Evolutionary conservation across 2,888 invertebrate genomes (phyloP), one percentile per base, ranked within the genome.

Genomic region (Tineola bisselliella): DNA sequence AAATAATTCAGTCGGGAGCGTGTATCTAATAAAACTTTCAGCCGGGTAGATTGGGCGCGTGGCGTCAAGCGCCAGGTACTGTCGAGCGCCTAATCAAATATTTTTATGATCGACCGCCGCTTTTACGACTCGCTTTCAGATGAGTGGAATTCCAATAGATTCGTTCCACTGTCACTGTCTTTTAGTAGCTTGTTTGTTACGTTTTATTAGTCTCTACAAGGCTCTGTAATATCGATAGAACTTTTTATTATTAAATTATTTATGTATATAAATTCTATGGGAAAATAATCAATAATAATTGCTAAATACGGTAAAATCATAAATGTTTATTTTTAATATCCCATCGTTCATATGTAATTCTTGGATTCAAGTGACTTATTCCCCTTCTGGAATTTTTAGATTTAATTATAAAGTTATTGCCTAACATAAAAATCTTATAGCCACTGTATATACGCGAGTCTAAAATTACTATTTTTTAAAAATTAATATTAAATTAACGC

Each of bases 61-160:
- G 67, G 75, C 73, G 75, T 72, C 72, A 75, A 70, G 73, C 72
- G 73, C 70, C 72, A 73, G 68, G 44, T 44, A 48, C 44, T 15
- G 44, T 19, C 30, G 31, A 17, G 73, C 66, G 75, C 72, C 80
- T 87, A 84, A 87, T 86, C 86, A 86, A 86, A 84, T 84, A 86
- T 84, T 86, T 86, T 87, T 86, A 87, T 84, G 86, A 84, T 84
- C 83, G 77, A 81, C 83, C 78, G 61, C 44, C 75, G 75, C 75
- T 81, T 84, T 84, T 84, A 84, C 77, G 81, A 77, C 71, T 73
- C 67, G 69, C 70, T 73, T 75, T 15, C 48, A 48, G 60, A 60
- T 60, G 60, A 60, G 48, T 12, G 5, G 60, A 60, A 60, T 60
- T 60, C 60, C 60, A 48, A 60, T 60, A 60, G 48, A 48, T 44